Conservation (phyloP, 2,113 vertebrate species). For the Pseudolaguvia tuberculata region DNA sequence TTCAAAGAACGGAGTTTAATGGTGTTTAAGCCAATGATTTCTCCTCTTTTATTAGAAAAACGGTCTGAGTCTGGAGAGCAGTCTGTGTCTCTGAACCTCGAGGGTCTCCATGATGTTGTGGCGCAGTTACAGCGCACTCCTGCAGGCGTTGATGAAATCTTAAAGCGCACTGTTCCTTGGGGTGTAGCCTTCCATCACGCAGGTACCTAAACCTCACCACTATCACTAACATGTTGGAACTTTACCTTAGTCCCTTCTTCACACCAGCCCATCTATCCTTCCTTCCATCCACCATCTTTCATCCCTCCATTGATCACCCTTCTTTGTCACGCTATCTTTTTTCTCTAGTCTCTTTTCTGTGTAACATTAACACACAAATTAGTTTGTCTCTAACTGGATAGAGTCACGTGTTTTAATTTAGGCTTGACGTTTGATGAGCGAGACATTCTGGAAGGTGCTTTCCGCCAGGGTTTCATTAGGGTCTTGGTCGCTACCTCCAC, state of each 20-base stretch:
- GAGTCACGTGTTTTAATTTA: constrained; percentile 50
- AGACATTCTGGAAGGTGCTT: constrained; percentile 88
- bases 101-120: constrained; percentile 75
- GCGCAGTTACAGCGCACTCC: constrained; percentile 81
- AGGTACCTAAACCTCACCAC: too few relatives aligned
- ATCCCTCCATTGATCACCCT: too few relatives aligned
- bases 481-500: constrained; percentile 91
- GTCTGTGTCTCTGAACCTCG: constrained; percentile 71
- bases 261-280: too few relatives aligned
- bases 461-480: constrained; percentile 79
- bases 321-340: too few relatives aligned
- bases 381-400: neutral
- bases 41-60: constrained; percentile 43
- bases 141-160: constrained; percentile 81
- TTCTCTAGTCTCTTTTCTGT: too few relatives aligned
- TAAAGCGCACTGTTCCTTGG: constrained; percentile 83
- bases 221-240: too few relatives aligned
- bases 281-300: too few relatives aligned
- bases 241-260: neutral
- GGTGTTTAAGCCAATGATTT: neutral
- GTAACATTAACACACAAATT: too few relatives aligned
- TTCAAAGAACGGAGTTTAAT: too few relatives aligned
- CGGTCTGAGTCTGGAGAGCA: constrained; percentile 43
- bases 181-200: constrained; percentile 96
- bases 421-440: constrained; percentile 95